Percentiles rank a stretch among this genome's conserved stretches.
These are phyloP conservation scores for Celastrina argiolus DNA, from an alignment of 2,888 invertebrate species.

Conservation along the genomic window DNA sequence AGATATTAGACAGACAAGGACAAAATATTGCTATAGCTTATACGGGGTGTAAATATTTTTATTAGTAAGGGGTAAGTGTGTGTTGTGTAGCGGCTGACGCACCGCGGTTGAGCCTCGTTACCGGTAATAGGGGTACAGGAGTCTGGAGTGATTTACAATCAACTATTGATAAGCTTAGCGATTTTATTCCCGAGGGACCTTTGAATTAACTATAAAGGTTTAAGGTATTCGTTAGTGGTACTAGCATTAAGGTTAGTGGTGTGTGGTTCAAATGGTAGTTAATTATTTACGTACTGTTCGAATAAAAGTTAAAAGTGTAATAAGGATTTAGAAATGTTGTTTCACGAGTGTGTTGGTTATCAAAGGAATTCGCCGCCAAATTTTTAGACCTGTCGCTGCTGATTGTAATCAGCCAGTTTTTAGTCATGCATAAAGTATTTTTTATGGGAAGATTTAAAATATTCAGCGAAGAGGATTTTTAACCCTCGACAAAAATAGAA, in stretches of 20 bases:
- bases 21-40: too few species aligned
- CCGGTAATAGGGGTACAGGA: constrained; percentile 40
- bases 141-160: constrained; percentile 65
- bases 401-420: too few species aligned
- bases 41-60: too few species aligned
- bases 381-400: too few species aligned
- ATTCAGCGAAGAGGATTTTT: too few species aligned
- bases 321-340: too few species aligned
- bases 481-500: too few species aligned
- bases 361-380: not conserved
- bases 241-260: not conserved
- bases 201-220: constrained; percentile 6
- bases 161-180: constrained; percentile 63
- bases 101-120: constrained; percentile 52
- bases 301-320: too few species aligned
- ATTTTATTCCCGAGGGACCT: constrained; percentile 35
- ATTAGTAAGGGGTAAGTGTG: not conserved
- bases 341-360: not conserved
- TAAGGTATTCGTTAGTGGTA: not conserved
- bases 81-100: constrained; percentile 58
- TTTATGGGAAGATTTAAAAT: too few species aligned
- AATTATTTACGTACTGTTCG: not conserved
- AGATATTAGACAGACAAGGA: too few species aligned
- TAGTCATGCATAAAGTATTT: too few species aligned
- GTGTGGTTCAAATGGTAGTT: not conserved